These are phyloP conservation scores for Ranitomeya variabilis DNA, from an alignment of 2,113 vertebrate genomes.

Conservation along the genomic window DNA sequence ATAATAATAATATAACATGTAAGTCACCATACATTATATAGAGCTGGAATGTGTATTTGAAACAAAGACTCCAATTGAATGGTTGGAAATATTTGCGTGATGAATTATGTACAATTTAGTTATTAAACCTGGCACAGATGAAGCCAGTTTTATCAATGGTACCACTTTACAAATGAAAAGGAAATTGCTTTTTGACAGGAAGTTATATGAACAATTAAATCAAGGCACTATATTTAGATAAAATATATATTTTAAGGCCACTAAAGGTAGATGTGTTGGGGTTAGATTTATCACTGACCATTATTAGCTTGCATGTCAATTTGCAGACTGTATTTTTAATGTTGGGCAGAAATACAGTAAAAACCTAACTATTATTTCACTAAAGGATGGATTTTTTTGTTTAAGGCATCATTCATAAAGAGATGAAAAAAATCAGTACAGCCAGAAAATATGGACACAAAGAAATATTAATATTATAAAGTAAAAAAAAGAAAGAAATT, in stretches of 20 bases:
- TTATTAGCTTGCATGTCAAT: conserved; percentile 30
- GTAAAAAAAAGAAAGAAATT: not conserved
- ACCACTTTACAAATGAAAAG: conserved; percentile 40
- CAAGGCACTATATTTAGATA: conserved; percentile 27
- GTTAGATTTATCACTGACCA: conserved; percentile 36
- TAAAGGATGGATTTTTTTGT: not conserved
- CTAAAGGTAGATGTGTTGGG: conserved; percentile 14
- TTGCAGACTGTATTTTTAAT: conserved; percentile 18
- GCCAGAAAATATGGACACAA: not conserved
- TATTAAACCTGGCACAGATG: conserved; percentile 32
- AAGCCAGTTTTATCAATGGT: not conserved
- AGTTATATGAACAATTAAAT: conserved; percentile 43
- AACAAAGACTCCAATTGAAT: conserved; percentile 11
- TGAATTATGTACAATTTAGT: conserved; percentile 34
- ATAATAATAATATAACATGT: not conserved
- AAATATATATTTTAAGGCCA: conserved; percentile 46
- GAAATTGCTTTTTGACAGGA: conserved; percentile 48
- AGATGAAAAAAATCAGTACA: not conserved
- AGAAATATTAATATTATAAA: not conserved
- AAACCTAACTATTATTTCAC: not conserved
- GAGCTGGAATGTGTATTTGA: not conserved
- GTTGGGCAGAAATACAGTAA: not conserved
- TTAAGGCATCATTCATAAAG: not conserved
- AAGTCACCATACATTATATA: not conserved
- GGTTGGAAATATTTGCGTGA: conserved; percentile 11